Percentiles rank a stretch among this genome's conserved stretches.
phyloP scores from a whole-genome alignment of 2,888 invertebrate genomes.

The Ochropacha duplaris region DNA sequence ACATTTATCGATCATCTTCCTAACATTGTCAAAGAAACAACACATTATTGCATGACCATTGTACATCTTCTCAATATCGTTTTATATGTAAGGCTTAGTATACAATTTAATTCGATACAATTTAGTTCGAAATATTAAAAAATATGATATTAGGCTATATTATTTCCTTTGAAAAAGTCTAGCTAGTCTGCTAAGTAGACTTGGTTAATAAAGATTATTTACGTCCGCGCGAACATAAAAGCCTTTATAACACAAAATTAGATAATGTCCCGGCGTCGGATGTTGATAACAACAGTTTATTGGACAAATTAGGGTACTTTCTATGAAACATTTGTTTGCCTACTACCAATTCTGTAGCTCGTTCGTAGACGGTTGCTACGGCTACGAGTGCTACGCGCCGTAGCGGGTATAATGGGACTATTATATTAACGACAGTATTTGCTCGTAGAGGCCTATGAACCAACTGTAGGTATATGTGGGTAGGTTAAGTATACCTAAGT shows the following conservation, averaged over 20 bases:
- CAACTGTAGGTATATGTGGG: neutral
- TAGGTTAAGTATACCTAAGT: neutral
- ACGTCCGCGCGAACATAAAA: neutral
- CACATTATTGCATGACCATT: no score
- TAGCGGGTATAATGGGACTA: neutral
- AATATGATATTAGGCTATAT: neutral
- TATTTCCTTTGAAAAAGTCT: neutral
- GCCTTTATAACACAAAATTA: neutral
- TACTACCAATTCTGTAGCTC: conserved; percentile 12
- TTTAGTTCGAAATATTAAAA: no score
- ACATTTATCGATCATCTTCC: no score
- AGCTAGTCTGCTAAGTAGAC: neutral
- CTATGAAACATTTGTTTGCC: conserved; percentile 16
- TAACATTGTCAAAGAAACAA: no score
- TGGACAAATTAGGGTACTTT: conserved; percentile 16
- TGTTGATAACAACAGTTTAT: conserved; percentile 1
- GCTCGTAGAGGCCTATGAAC: neutral
- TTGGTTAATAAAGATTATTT: neutral
- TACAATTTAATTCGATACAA: no score
- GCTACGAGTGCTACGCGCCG: conserved; percentile 11
- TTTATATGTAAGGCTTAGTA: no score
- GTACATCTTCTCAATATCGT: no score
- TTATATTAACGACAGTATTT: conserved; percentile 3
- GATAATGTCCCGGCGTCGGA: neutral
- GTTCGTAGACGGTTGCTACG: conserved; percentile 26